Evolutionary conservation across 2,888 invertebrate species (phyloP).

Genomic region (Odontocerum albicorne): DNA sequence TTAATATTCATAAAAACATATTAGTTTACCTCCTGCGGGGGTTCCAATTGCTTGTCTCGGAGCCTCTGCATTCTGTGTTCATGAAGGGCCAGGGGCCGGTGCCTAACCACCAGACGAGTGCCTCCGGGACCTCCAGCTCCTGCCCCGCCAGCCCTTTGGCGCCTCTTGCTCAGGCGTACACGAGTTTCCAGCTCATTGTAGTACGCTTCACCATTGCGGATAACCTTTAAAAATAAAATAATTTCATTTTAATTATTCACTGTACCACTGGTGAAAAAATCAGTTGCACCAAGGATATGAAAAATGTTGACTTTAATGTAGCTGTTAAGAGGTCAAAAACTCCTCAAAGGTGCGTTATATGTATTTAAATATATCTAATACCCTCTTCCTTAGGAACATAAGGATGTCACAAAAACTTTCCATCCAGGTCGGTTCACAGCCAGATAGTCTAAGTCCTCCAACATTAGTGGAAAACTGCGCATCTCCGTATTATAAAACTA

Average conservation of each 20-base stretch:
- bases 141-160: slow-evolving; percentile 64
- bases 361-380: too few species aligned
- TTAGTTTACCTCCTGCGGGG: slow-evolving; percentile 62
- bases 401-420: too few species aligned
- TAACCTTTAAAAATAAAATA: slow-evolving; percentile 52
- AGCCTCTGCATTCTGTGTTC: slow-evolving; percentile 87
- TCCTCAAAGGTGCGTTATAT: too few species aligned
- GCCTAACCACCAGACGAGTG: slow-evolving; percentile 85
- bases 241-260: background rate
- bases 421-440: too few species aligned
- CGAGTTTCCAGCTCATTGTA: slow-evolving; percentile 96
- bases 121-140: slow-evolving; percentile 64
- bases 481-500: too few species aligned
- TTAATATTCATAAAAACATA: background rate
- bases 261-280: too few species aligned
- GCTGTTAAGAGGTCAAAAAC: too few species aligned
- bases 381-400: too few species aligned
- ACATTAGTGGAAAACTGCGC: too few species aligned
- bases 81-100: slow-evolving; percentile 79
- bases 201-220: slow-evolving; percentile 86
- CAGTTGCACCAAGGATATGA: too few species aligned
- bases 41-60: slow-evolving; percentile 86
- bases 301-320: too few species aligned
- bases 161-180: slow-evolving; percentile 89
- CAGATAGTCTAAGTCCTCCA: too few species aligned